A percentile compares a stretch with the other conserved stretches of the same genome.
Conservation (phyloP, 2,113 vertebrate species). For the Ciconia stormi region DNA sequence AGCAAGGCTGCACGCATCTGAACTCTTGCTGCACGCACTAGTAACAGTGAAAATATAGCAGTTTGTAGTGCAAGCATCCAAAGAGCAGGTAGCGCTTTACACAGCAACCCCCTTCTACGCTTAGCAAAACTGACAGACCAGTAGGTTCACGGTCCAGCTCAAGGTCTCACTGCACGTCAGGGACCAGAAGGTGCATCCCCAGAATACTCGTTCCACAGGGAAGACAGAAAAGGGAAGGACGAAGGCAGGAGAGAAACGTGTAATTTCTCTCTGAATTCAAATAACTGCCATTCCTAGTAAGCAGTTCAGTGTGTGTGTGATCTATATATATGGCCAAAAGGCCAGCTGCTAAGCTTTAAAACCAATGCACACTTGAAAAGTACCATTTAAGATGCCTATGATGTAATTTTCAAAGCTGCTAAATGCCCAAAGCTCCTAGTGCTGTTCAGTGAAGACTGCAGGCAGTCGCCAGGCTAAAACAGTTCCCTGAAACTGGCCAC, state of each 20-base stretch:
- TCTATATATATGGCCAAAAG: slow-evolving; percentile 8
- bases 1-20: not conserved
- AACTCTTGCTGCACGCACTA: not conserved
- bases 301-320: not conserved
- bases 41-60: not conserved
- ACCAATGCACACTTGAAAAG: not conserved
- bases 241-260: not conserved
- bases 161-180: not conserved
- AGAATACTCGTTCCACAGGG: not conserved
- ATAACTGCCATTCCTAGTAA: not conserved
- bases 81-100: not conserved
- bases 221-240: not conserved
- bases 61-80: not conserved
- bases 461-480: not conserved
- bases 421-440: not conserved
- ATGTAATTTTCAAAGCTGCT: slow-evolving; percentile 40
- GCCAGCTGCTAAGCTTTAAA: slow-evolving; percentile 7
- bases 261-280: not conserved
- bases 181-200: not conserved
- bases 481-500: not conserved
- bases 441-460: not conserved
- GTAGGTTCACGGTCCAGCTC: not conserved
- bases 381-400: slow-evolving; percentile 6
- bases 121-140: not conserved
- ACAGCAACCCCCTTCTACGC: not conserved